phyloP scores from a whole-genome alignment of 1,140 invertebrate genomes.

The Plectrocnemia conspersa region DNA sequence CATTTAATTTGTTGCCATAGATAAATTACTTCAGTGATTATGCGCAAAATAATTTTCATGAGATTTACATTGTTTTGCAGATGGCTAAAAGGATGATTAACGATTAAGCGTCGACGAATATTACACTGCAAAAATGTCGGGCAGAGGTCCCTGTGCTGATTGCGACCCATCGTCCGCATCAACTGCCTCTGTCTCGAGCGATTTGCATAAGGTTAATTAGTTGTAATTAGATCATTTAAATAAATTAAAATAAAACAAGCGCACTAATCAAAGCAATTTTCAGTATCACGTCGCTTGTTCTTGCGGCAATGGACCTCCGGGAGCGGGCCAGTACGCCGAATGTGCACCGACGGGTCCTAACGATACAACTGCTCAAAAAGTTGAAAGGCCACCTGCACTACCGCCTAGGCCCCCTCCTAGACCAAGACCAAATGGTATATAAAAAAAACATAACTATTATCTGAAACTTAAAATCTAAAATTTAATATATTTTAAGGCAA shows the following conservation, averaged over 20 bases:
- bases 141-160: constrained; percentile 45
- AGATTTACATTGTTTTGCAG: too few species aligned
- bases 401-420: constrained; percentile 43
- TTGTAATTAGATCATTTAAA: too few species aligned
- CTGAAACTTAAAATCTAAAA: constrained; percentile 31
- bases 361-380: constrained; percentile 39
- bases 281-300: constrained; percentile 51
- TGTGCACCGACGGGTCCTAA: constrained; percentile 18
- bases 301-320: constrained; percentile 36
- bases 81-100: too few species aligned
- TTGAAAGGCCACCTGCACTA: constrained; percentile 45
- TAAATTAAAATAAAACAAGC: not conserved
- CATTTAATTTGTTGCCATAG: too few species aligned
- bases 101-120: too few species aligned
- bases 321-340: constrained; percentile 44
- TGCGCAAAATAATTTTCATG: too few species aligned
- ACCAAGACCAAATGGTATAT: constrained; percentile 12
- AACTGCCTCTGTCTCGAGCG: constrained; percentile 46
- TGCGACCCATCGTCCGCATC: constrained; percentile 48
- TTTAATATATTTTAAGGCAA: constrained; percentile 20
- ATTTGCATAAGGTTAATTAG: constrained; percentile 45
- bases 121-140: constrained; percentile 39
- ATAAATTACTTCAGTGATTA: too few species aligned
- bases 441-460: not conserved
- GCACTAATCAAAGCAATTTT: constrained; percentile 20